Evolutionary conservation across 2,113 vertebrate genomes (phyloP).

Genomic region (Gnathonemus echidnorhynchus): DNA sequence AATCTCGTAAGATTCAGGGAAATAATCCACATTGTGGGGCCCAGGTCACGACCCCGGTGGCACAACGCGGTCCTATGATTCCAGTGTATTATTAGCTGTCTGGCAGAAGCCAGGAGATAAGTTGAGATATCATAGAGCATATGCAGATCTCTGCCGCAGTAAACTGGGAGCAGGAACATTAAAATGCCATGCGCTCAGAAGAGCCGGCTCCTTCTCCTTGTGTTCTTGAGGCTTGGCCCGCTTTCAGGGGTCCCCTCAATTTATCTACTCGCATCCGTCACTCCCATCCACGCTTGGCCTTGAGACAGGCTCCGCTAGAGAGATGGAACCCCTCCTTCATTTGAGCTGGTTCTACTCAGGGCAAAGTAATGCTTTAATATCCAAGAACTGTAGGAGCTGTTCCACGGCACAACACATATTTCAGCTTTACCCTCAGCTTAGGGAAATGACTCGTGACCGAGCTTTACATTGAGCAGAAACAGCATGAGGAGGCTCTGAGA

Average conservation of each 20-base stretch:
- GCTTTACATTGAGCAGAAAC: background rate
- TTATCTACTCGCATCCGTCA: conserved; percentile 2
- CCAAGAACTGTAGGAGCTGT: background rate
- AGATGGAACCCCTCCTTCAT: conserved; percentile 33
- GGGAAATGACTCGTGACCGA: background rate
- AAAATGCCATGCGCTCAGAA: background rate
- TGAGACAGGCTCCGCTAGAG: conserved; percentile 33
- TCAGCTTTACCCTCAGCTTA: background rate
- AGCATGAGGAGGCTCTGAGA: background rate
- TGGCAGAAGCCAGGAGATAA: conserved; percentile 44
- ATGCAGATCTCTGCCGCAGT: conserved; percentile 37
- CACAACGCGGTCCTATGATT: conserved; percentile 48
- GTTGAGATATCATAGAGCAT: conserved; percentile 30
- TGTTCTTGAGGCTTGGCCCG: background rate
- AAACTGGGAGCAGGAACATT: conserved; percentile 51
- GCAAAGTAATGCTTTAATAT: conserved; percentile 32
- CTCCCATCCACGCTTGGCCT: conserved; percentile 9
- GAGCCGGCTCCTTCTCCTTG: background rate
- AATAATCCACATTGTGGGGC: conserved; percentile 49
- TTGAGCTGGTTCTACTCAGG: conserved; percentile 46
- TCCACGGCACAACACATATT: background rate
- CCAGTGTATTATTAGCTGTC: conserved; percentile 30
- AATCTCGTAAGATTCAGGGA: conserved; percentile 49
- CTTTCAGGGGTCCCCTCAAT: background rate
- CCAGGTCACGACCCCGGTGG: conserved; percentile 28